A percentile compares a stretch with the other conserved stretches of the same genome.
These are phyloP conservation scores for Chunga burmeisteri DNA, from an alignment of 2,113 vertebrate species.

Conservation along the genomic window DNA sequence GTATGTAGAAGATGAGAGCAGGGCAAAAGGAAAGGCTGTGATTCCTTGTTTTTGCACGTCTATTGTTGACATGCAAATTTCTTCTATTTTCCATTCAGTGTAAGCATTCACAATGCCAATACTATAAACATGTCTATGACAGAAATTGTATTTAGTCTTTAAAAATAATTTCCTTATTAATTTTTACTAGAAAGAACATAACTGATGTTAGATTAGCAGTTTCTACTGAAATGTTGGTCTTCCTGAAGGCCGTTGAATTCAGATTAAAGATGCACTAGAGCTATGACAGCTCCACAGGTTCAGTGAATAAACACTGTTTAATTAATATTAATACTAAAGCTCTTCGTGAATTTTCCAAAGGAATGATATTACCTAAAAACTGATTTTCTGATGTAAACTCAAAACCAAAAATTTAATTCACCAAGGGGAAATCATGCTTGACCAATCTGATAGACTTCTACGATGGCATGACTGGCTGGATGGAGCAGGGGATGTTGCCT, in stretches of 20 bases:
- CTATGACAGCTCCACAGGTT: neutral
- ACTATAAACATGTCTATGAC: neutral
- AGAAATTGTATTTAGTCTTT: neutral
- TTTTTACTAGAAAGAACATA: neutral
- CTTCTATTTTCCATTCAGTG: neutral
- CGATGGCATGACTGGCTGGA: too few species aligned
- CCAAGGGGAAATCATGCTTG: too few species aligned
- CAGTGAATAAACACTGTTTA: neutral
- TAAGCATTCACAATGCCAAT: neutral
- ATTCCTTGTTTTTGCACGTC: neutral
- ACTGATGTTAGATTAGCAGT: neutral
- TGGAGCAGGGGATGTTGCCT: too few species aligned
- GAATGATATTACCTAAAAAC: neutral
- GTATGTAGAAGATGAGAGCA: neutral
- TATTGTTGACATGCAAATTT: neutral
- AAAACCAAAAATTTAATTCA: neutral
- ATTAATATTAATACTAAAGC: neutral
- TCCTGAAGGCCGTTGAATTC: neutral
- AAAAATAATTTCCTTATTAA: neutral
- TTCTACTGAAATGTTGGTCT: neutral
- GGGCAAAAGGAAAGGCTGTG: neutral
- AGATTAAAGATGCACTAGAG: neutral
- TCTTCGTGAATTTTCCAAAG: neutral
- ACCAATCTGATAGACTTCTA: too few species aligned
- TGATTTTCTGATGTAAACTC: neutral